Percentiles rank a stretch among this genome's conserved stretches.
These are phyloP conservation scores for Psophia crepitans DNA, from an alignment of 2,113 vertebrate genomes.

Conservation along the genomic window DNA sequence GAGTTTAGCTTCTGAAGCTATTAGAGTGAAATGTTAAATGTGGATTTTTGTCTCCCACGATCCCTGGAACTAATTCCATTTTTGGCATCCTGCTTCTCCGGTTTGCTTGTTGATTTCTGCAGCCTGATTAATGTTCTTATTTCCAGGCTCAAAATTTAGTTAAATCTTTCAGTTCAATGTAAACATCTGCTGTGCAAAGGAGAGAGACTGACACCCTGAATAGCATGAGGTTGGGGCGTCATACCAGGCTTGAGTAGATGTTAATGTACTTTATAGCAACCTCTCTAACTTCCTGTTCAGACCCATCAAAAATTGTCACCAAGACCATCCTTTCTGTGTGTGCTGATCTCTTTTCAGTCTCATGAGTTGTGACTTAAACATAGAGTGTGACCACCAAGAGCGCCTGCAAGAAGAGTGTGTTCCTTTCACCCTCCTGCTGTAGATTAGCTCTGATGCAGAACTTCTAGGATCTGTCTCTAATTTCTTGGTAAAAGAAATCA, in stretches of 20 bases:
- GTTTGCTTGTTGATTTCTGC: background rate
- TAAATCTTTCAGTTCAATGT: constrained; percentile 3
- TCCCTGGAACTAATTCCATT: constrained; percentile 26
- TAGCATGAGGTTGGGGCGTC: background rate
- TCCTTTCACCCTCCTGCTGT: too few relatives aligned
- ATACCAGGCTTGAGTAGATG: background rate
- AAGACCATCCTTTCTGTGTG: background rate
- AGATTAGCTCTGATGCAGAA: background rate
- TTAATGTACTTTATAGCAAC: background rate
- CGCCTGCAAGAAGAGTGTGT: background rate
- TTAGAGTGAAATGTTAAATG: background rate
- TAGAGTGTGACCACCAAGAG: background rate
- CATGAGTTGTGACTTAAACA: fast-evolving
- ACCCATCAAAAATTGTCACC: background rate
- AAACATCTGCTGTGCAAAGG: constrained; percentile 12
- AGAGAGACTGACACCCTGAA: background rate
- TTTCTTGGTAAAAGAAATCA: background rate
- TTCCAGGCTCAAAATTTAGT: constrained; percentile 2
- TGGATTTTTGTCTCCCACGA: background rate
- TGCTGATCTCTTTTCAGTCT: background rate
- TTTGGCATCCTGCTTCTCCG: constrained; percentile 30
- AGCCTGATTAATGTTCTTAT: constrained; percentile 4
- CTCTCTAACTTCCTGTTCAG: too few relatives aligned
- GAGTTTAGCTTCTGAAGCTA: background rate
- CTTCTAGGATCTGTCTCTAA: fast-evolving